A percentile compares a stretch with the other conserved stretches of the same genome.
Evolutionary conservation across 2,113 vertebrate genomes (phyloP).

Genomic region (Barnardius zonarius): DNA sequence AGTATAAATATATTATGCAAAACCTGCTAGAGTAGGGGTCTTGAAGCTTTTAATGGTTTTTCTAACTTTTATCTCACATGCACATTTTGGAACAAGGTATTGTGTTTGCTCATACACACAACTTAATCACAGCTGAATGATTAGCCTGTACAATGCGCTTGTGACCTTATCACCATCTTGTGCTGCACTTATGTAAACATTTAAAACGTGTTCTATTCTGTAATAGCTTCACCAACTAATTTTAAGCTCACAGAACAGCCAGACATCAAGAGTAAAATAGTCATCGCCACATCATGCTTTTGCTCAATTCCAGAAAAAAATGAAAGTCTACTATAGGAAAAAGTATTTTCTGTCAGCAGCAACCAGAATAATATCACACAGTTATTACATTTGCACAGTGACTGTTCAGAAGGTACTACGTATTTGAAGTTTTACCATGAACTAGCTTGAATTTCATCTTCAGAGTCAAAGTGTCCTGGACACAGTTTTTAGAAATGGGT

Average conservation of each 20-base stretch:
- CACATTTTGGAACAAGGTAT: neutral
- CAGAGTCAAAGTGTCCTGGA: neutral
- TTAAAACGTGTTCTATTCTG: neutral
- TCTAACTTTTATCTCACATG: neutral
- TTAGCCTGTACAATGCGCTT: neutral
- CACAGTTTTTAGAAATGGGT: neutral
- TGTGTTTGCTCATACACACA: no score
- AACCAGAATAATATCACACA: neutral
- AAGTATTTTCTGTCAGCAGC: neutral
- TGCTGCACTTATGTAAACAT: neutral
- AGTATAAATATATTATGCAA: neutral
- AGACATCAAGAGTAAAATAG: neutral
- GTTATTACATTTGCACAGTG: no score
- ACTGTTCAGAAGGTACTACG: neutral
- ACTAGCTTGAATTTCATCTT: neutral
- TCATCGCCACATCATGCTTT: neutral
- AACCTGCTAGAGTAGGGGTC: neutral
- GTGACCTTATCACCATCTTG: neutral
- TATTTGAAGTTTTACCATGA: neutral
- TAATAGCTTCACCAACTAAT: neutral
- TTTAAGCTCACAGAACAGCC: neutral
- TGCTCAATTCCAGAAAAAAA: neutral
- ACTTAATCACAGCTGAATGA: neutral
- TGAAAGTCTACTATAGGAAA: neutral
- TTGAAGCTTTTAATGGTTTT: neutral